phyloP scores from a whole-genome alignment of 2,888 invertebrate genomes.

The Bombyx huttoni region DNA sequence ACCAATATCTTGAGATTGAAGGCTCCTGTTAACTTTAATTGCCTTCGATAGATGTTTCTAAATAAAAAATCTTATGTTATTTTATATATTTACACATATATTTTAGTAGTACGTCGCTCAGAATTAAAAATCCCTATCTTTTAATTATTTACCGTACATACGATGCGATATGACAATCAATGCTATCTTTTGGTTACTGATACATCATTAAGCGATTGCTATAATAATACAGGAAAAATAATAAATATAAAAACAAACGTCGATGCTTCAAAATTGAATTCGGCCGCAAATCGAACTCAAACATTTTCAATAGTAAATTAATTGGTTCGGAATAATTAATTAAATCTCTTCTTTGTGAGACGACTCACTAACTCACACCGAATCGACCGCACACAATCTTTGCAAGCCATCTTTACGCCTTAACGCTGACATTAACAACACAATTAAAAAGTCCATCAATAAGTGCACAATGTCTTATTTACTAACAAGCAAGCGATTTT shows the following conservation, averaged over 20 bases:
- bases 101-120: too few species aligned
- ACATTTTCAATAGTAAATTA: neutral
- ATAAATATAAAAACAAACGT: neutral
- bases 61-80: too few species aligned
- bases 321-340: neutral
- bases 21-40: too few species aligned
- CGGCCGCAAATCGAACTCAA: conserved; percentile 1
- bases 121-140: too few species aligned
- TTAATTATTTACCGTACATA: too few species aligned
- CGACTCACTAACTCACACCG: conserved; percentile 28
- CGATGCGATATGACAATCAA: too few species aligned
- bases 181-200: too few species aligned
- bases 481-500: conserved; percentile 8
- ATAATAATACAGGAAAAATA: neutral
- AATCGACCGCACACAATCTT: conserved; percentile 56
- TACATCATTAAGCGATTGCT: too few species aligned
- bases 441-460: conserved; percentile 66
- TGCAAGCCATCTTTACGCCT: conserved; percentile 69
- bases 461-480: conserved; percentile 13
- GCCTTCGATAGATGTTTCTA: too few species aligned
- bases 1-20: neutral
- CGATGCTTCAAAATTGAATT: neutral
- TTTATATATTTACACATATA: too few species aligned
- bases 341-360: conserved; percentile 2
- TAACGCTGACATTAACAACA: conserved; percentile 65